phyloP scores from a whole-genome alignment of 1,140 invertebrate species.

The Meloidogyne hapla region DNA sequence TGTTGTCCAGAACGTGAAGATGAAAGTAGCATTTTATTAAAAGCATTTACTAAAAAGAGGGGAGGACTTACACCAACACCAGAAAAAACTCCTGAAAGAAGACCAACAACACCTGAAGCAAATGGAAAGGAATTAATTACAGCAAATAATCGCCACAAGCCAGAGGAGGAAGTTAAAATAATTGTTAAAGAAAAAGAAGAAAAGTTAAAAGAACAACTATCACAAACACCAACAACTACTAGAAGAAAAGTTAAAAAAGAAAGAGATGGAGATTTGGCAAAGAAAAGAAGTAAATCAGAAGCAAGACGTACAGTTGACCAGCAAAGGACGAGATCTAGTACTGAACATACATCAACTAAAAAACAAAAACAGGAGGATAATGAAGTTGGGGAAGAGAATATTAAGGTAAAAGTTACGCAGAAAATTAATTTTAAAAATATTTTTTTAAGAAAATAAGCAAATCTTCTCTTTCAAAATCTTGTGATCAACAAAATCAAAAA shows the following conservation, averaged over 20 bases:
- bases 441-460: too few species aligned
- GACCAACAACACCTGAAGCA: slow-evolving; percentile 38
- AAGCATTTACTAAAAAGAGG: background rate
- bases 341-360: slow-evolving; percentile 27
- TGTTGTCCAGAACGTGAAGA: background rate
- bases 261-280: background rate
- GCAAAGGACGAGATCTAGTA: slow-evolving; percentile 19
- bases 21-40: background rate
- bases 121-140: slow-evolving; percentile 31
- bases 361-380: slow-evolving; percentile 10
- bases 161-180: background rate
- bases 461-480: too few species aligned
- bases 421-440: too few species aligned
- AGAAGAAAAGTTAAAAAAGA: slow-evolving; percentile 29
- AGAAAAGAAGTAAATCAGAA: slow-evolving; percentile 26
- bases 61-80: background rate
- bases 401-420: background rate
- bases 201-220: too few species aligned
- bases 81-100: slow-evolving; percentile 37
- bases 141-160: too few species aligned
- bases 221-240: background rate
- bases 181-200: slow-evolving; percentile 10
- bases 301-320: slow-evolving; percentile 8
- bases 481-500: too few species aligned
- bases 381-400: background rate